Base-by-base conservation (phyloP, 1,140 invertebrate genomes). In the Drosophila guanche region DNA sequence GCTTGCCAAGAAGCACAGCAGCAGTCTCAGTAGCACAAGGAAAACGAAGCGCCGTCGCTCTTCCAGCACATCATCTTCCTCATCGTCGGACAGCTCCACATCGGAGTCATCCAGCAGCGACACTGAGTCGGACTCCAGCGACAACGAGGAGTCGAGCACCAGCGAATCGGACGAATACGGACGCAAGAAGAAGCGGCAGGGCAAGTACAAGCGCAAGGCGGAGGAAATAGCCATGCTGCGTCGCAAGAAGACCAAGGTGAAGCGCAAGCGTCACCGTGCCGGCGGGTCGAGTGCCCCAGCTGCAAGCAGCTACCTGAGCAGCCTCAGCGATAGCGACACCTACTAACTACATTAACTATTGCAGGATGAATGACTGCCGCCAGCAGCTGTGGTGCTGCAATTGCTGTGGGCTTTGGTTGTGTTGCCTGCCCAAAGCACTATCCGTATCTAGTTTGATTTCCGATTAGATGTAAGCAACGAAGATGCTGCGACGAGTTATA, bases 111-210 rank as follows among this genome's bases (percentile, higher is more conserved):
- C 60, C 43, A 71, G 67, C 10, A 37, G 33, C 14, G 71, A 76
- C 1, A 70, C 77, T 1, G 72, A 78, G n/a, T 90, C 89, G 1
- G 90, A 91, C 61, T 91, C 90, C 37, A 89, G 86, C 54, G 90
- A 91, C 43, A 90, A 91, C 47, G 90, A 91, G 45, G 89, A 91
- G 52, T 90, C 86, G 8, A 89, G 90, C 50, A 90, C 89, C 2
- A 89, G 83, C 33, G 89, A 90, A 51, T 90, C 85, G 4, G 89
- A 90, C 20, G 89, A 90, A 54, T 90, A 90, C 5, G 89, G 89
- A 3, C 89, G 89, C 20, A 90, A 90, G 40, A 80, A 90, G 70
- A 90, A 90, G 16, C 90, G 88, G 0, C 83, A 85, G 48, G 89
- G 89, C 16, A 90, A 90, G 61, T 90, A 90, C 37, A 90, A 90